Percentiles rank a stretch among this genome's conserved stretches.
phyloP scores from a whole-genome alignment of 1,140 invertebrate genomes.

The Chlorops oryzae region DNA sequence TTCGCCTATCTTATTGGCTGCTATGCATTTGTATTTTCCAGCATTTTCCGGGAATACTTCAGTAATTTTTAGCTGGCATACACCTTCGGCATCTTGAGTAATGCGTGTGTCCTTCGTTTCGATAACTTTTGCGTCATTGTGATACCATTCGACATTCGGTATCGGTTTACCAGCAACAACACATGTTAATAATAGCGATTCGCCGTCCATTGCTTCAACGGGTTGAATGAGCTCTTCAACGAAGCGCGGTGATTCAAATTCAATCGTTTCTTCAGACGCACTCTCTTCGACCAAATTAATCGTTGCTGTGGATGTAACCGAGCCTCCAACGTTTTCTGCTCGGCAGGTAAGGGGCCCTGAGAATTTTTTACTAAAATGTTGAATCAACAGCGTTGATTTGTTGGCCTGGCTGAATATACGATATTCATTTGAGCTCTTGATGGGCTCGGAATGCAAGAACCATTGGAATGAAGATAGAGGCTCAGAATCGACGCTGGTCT shows the following conservation, averaged over 20 bases:
- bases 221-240: conserved; percentile 60
- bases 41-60: conserved; percentile 94
- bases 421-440: conserved; percentile 57
- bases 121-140: conserved; percentile 63
- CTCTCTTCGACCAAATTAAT: conserved; percentile 60
- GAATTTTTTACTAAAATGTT: conserved; percentile 65
- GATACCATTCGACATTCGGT: conserved; percentile 77
- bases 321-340: conserved; percentile 82
- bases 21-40: conserved; percentile 77
- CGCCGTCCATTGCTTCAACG: conserved; percentile 85
- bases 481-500: conserved; percentile 67
- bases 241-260: conserved; percentile 69
- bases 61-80: conserved; percentile 76
- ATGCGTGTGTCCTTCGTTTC: conserved; percentile 75
- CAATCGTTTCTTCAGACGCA: conserved; percentile 55
- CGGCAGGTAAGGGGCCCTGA: conserved; percentile 77
- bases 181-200: conserved; percentile 74
- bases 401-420: conserved; percentile 71
- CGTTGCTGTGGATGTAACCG: conserved; percentile 74
- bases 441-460: conserved; percentile 65
- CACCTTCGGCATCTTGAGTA: conserved; percentile 67
- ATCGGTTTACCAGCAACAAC: conserved; percentile 71
- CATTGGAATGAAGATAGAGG: conserved; percentile 81
- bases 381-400: conserved; percentile 72
- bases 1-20: conserved; percentile 80